A percentile compares a stretch with the other conserved stretches of the same genome.
Evolutionary conservation across 2,888 invertebrate genomes (phyloP).

Genomic region (Ecliptopera silaceata): DNA sequence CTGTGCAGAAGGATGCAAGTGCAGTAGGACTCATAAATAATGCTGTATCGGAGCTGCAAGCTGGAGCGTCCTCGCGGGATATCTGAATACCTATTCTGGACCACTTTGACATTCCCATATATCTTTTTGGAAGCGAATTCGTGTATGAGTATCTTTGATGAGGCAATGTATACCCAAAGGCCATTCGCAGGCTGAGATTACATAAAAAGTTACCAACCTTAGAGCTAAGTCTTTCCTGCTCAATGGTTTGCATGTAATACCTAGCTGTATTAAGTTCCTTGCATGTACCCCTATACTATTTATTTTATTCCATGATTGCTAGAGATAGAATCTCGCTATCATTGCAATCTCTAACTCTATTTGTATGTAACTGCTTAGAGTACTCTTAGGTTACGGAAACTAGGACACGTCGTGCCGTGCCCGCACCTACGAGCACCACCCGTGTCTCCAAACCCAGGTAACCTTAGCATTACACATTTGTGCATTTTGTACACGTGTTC

Average conservation of each 20-base stretch:
- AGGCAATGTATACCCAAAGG: background rate
- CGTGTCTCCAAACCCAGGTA: background rate
- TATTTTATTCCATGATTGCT: too few species aligned
- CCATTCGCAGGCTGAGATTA: too few species aligned
- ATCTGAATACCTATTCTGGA: conserved; percentile 1
- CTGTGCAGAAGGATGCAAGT: background rate
- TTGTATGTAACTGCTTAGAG: too few species aligned
- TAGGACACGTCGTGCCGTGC: background rate
- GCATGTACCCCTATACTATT: too few species aligned
- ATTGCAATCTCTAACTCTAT: too few species aligned
- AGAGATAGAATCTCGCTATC: too few species aligned
- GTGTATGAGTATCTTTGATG: background rate
- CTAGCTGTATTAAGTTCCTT: too few species aligned
- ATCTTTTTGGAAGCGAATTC: background rate
- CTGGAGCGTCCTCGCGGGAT: conserved; percentile 2
- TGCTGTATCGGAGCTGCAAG: conserved; percentile 13
- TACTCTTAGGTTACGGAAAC: too few species aligned
- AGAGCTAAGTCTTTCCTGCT: too few species aligned
- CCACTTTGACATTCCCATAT: background rate
- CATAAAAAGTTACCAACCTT: too few species aligned
- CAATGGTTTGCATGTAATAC: too few species aligned
- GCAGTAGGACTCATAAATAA: conserved; percentile 20
- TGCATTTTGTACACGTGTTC: background rate
- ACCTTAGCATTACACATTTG: background rate
- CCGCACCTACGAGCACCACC: background rate